Base-by-base conservation (phyloP, 2,888 invertebrate genomes). In the Darwinula stevensoni region DNA sequence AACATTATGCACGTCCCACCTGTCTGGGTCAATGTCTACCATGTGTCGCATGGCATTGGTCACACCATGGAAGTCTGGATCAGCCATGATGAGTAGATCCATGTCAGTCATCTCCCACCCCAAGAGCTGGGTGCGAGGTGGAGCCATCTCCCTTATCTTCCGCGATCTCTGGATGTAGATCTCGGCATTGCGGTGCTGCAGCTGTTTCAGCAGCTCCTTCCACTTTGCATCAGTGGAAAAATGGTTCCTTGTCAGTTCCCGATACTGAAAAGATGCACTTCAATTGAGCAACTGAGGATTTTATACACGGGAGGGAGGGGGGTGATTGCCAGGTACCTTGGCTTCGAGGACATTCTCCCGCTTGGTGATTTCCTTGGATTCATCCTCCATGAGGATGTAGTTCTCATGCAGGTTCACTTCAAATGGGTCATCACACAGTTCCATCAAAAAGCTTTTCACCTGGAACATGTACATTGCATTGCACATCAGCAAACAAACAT, bases 341-440 rank as follows among this genome's bases (percentile, higher is more conserved):
- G 73, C 67, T 43, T 86, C 84, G 16, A 94, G 58, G 61, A 84
- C 70, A 34, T 73, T 68, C 37, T 73, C 64, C 14, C 94, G 60
- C 47, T 84, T 84, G 43, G 80, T 61, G 45, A 78, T 76, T 49
- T 97, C 94, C 42, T 74, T 69, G 44, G 80, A 82, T 49, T 97
- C 94, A 45, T 97, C 94, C 44, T 82, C 80, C 30, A 88, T 50
- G 1, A 94, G 57, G 47, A 88, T 88, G 49, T 82, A 91, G 50
- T 91, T 94, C 43, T 91, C 86, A 1, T 88, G 64, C 4, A 97
- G 56, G 45, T 78, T 80, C 3, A 91, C 84, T 55, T 97, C 97
- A 47, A 97, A 94, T 0, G 91, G 91, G 61, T 97, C 94, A 47
- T 97, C 97, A 39, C 74, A 74, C 54, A 97, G 67, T 56, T 91